Percentiles rank a stretch among this genome's conserved stretches.
Evolutionary conservation across 1,140 invertebrate species (phyloP).

Genomic region (Uloborus diversus): DNA sequence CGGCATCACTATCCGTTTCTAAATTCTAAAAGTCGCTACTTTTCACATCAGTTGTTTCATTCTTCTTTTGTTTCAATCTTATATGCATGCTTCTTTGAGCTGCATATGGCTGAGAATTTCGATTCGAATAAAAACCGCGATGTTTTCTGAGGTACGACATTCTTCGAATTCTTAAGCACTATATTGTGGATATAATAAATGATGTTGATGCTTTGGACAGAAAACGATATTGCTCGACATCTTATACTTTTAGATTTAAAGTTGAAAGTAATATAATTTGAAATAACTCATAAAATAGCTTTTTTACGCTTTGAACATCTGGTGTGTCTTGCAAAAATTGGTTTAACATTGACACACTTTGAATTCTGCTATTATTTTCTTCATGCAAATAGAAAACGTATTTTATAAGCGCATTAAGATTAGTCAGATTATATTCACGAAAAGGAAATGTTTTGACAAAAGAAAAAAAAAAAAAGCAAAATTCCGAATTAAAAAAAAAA

Average conservation of each 20-base stretch:
- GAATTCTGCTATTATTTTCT: no score
- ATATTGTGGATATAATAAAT: conserved; percentile 10
- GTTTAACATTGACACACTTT: no score
- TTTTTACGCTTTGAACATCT: neutral
- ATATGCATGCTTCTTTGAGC: conserved; percentile 22
- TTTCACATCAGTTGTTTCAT: conserved; percentile 33
- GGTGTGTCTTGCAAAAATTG: no score
- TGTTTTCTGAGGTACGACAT: neutral
- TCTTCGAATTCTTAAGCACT: conserved; percentile 19
- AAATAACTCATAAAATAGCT: neutral
- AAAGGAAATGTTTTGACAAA: no score
- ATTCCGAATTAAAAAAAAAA: no score
- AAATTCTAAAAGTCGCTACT: conserved; percentile 26
- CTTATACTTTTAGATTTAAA: neutral
- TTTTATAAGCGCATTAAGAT: no score
- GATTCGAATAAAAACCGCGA: conserved; percentile 10
- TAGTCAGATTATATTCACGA: no score
- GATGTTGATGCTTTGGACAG: conserved; percentile 8
- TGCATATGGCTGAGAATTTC: conserved; percentile 5
- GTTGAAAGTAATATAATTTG: no score
- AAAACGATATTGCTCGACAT: neutral
- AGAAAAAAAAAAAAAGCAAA: no score
- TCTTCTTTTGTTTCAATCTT: conserved; percentile 28
- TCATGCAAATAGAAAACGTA: no score
- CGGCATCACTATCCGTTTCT: neutral